phyloP scores from a whole-genome alignment of 2,888 invertebrate genomes.

The Nasonovia ribisnigri region DNA sequence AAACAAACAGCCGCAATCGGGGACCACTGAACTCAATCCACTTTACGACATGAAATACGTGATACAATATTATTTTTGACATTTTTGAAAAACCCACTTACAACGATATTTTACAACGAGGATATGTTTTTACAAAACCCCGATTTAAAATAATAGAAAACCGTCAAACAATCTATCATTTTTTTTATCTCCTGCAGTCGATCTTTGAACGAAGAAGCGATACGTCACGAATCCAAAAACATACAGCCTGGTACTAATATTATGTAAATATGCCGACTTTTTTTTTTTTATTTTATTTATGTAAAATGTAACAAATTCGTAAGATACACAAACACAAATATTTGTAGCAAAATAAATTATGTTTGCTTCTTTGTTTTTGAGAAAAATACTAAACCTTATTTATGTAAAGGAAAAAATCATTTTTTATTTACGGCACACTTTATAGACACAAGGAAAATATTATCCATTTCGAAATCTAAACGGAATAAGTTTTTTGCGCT shows the following conservation, averaged over 20 bases:
- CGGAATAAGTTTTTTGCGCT: background rate
- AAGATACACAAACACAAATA: background rate
- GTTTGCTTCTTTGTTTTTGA: background rate
- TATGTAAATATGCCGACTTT: background rate
- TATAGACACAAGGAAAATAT: background rate
- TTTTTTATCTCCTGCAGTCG: background rate
- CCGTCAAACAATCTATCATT: background rate
- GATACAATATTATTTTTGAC: slow-evolving; percentile 3
- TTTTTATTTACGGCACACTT: slow-evolving; percentile 18
- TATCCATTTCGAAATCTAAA: slow-evolving; percentile 8
- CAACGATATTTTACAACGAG: background rate
- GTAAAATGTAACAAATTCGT: background rate
- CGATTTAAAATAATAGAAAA: background rate
- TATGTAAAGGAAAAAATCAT: background rate
- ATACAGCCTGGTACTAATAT: background rate
- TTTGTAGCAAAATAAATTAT: background rate
- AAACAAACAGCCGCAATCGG: background rate
- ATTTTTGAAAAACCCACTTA: background rate
- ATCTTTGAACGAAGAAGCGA: background rate
- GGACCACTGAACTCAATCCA: background rate
- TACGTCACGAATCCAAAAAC: background rate
- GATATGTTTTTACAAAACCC: background rate
- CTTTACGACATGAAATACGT: background rate
- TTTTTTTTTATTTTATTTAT: background rate
- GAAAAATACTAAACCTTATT: background rate